Percentiles rank a stretch among this genome's conserved stretches.
These are phyloP conservation scores for Oligia fasciuncula DNA, from an alignment of 2,888 invertebrate species.

Conservation along the genomic window DNA sequence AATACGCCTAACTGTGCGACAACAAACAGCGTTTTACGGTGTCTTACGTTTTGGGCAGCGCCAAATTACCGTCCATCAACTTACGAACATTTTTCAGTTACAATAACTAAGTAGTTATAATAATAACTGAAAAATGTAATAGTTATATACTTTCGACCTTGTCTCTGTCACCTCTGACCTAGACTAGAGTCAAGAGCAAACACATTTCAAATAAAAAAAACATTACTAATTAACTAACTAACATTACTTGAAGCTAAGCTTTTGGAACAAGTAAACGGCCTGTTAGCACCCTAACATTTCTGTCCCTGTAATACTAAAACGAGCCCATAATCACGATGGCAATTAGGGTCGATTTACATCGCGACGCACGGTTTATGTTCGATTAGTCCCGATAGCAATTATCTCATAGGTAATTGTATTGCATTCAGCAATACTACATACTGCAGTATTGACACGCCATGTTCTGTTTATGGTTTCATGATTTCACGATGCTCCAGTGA, in stretches of 20 bases:
- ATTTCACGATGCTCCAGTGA: slow-evolving; percentile 31
- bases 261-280: not conserved
- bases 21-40: no score
- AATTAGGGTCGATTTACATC: slow-evolving; percentile 37
- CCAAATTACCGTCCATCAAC: not conserved
- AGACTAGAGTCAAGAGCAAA: no score
- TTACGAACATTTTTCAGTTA: not conserved
- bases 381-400: slow-evolving; percentile 30
- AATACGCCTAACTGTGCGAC: no score
- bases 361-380: slow-evolving; percentile 9
- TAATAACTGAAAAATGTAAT: no score
- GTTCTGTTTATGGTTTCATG: slow-evolving; percentile 38
- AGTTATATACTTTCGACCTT: no score
- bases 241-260: not conserved
- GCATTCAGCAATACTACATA: slow-evolving; percentile 17
- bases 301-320: not conserved
- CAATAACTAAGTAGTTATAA: no score
- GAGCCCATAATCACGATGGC: slow-evolving; percentile 1
- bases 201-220: no score
- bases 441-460: slow-evolving; percentile 35
- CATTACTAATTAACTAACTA: no score
- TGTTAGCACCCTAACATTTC: not conserved
- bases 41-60: no score
- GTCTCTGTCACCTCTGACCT: no score
- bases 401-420: slow-evolving; percentile 41